A percentile compares a stretch with the other conserved stretches of the same genome.
Conservation (phyloP, 2,888 invertebrate genomes). For the Biston stratarius region DNA sequence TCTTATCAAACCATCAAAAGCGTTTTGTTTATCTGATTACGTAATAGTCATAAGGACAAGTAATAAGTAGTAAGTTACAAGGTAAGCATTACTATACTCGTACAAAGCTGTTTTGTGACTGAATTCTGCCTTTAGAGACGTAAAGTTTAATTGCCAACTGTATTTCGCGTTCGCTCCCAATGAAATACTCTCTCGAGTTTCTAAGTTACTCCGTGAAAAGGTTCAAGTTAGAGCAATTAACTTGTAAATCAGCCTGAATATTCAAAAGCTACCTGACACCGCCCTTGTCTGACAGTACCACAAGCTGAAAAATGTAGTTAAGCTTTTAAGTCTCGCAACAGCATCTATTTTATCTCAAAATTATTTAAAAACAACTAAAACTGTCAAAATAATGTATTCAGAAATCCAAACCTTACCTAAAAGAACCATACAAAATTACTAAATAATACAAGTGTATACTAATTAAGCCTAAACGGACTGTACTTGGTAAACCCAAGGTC, state of each 20-base stretch:
- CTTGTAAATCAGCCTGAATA: constrained; percentile 36
- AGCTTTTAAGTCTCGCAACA: neutral
- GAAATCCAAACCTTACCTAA: no score
- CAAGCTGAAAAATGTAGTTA: constrained; percentile 4
- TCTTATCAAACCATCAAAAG: no score
- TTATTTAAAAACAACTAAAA: no score
- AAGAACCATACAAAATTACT: no score
- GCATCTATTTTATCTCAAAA: no score
- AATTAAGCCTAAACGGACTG: no score
- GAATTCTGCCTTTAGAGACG: neutral
- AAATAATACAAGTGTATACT: no score
- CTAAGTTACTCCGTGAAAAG: constrained; percentile 24
- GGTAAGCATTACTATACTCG: neutral
- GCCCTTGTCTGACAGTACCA: neutral
- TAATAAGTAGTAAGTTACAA: neutral
- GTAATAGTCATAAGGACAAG: no score
- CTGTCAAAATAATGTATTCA: no score
- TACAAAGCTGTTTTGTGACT: neutral
- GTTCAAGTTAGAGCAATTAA: constrained; percentile 28
- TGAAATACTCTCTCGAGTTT: constrained; percentile 27
- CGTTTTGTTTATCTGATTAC: no score
- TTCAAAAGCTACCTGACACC: constrained; percentile 28
- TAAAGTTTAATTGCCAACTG: constrained; percentile 24
- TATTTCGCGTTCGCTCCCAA: constrained; percentile 15
- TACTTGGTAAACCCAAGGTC: no score